A percentile compares a stretch with the other conserved stretches of the same genome.
Conservation (phyloP, 2,797 vertebrate species). For the Geotrypetes seraphini region DNA sequence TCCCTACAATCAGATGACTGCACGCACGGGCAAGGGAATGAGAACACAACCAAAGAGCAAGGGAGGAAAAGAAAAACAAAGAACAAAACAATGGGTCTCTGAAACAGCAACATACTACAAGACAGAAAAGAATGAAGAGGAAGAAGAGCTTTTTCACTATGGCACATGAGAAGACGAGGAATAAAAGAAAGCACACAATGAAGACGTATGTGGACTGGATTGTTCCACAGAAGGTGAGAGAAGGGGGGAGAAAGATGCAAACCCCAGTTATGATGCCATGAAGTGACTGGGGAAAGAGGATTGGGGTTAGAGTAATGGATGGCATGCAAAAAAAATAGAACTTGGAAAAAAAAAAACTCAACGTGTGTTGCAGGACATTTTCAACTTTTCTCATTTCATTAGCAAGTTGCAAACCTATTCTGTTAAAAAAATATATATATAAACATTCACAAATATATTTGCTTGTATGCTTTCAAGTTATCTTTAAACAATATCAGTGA, state of each 20-base stretch:
- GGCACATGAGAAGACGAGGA: constrained; percentile 69
- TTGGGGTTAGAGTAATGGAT: constrained; percentile 30
- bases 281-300: constrained; percentile 45
- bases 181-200: constrained; percentile 73
- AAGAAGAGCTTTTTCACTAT: constrained; percentile 77
- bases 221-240: constrained; percentile 50
- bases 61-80: constrained; percentile 48
- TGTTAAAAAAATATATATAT: too few relatives aligned
- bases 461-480: too few relatives aligned
- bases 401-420: too few relatives aligned
- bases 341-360: constrained; percentile 43
- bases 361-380: constrained; percentile 45
- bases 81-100: constrained; percentile 55
- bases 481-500: too few relatives aligned
- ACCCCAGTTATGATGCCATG: constrained; percentile 70
- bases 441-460: too few relatives aligned
- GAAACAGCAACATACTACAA: constrained; percentile 68
- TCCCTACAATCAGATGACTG: constrained; percentile 92
- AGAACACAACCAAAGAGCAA: constrained; percentile 50
- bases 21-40: constrained; percentile 64
- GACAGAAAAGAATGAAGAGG: constrained; percentile 81
- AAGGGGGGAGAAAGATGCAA: constrained; percentile 52
- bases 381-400: too few relatives aligned
- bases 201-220: constrained; percentile 69
- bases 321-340: constrained; percentile 75